phyloP scores from a whole-genome alignment of 2,113 vertebrate genomes.

The Eidolon helvum region DNA sequence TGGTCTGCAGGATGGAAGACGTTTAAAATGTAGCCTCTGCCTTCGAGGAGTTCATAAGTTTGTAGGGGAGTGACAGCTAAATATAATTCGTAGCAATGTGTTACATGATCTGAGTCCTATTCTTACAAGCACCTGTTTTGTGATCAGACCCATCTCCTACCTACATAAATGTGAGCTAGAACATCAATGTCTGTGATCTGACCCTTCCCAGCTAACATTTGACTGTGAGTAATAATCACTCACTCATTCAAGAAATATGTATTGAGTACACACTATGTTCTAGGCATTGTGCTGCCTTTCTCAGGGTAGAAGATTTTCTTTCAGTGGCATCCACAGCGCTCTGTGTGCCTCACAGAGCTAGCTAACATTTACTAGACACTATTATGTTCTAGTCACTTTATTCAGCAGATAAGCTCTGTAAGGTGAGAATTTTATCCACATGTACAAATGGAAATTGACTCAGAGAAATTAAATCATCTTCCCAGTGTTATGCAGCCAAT shows the following conservation, averaged over 20 bases:
- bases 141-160: not conserved
- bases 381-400: not conserved
- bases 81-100: not conserved
- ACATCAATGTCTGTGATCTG: not conserved
- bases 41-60: not conserved
- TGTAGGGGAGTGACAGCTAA: not conserved
- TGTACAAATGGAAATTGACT: not conserved
- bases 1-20: not conserved
- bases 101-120: not conserved
- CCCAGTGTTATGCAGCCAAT: not conserved
- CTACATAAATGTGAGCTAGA: not conserved
- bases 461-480: not conserved
- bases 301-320: not conserved
- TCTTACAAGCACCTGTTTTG: not conserved
- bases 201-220: not conserved
- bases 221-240: not conserved
- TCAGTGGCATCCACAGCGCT: not conserved
- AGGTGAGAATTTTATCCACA: not conserved
- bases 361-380: not conserved
- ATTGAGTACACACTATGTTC: not conserved
- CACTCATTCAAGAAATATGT: not conserved
- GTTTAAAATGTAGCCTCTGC: not conserved
- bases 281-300: not conserved
- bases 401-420: not conserved
- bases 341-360: not conserved